These are phyloP conservation scores for Heliconius aoede DNA, from an alignment of 2,888 invertebrate genomes.

Conservation along the genomic window DNA sequence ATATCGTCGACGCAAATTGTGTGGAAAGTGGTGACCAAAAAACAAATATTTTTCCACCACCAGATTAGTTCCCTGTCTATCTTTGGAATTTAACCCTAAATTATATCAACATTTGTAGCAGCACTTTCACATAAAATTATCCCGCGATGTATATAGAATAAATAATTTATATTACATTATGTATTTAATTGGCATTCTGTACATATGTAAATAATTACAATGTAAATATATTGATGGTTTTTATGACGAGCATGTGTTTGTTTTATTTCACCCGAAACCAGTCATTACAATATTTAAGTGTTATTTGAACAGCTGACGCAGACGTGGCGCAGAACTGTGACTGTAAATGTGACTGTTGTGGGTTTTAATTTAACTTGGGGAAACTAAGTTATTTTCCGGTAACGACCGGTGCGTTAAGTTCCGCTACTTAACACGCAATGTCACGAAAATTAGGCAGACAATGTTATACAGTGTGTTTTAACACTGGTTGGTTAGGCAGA, in stretches of 20 bases:
- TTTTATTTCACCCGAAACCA: constrained; percentile 58
- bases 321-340: background rate
- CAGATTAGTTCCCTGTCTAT: background rate
- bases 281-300: background rate
- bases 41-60: no score
- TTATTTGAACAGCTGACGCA: background rate
- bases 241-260: constrained; percentile 71
- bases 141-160: constrained; percentile 66
- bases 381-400: no score
- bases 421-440: background rate
- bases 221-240: constrained; percentile 83
- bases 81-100: no score
- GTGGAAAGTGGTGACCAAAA: no score
- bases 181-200: constrained; percentile 59
- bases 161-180: constrained; percentile 49
- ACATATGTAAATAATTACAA: constrained; percentile 80
- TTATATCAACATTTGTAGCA: constrained; percentile 7
- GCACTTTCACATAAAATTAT: constrained; percentile 36
- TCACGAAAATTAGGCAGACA: background rate
- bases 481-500: no score
- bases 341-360: background rate
- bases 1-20: background rate
- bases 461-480: background rate
- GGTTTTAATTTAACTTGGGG: background rate
- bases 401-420: background rate